These are phyloP conservation scores for Myotis myotis DNA, from an alignment of 2,797 vertebrate species.

Conservation along the genomic window DNA sequence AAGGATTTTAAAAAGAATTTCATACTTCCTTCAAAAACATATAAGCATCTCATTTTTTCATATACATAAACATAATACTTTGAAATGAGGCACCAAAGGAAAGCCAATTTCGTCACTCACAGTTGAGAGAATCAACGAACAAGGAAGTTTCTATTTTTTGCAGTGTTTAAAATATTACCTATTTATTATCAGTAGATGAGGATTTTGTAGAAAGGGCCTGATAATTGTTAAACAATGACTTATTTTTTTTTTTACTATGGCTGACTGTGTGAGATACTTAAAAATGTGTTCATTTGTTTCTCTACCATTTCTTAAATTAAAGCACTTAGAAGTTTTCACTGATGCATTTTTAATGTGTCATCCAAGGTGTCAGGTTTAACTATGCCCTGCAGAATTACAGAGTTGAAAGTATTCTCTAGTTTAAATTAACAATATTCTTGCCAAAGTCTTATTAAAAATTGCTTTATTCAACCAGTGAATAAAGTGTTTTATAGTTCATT, in stretches of 20 bases:
- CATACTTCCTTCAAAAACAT: slow-evolving; percentile 45
- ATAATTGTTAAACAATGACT: slow-evolving; percentile 29
- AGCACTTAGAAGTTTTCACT: slow-evolving; percentile 50
- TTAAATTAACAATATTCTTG: slow-evolving; percentile 67
- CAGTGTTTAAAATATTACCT: neutral
- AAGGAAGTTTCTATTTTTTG: neutral
- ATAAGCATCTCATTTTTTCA: neutral
- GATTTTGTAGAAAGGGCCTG: neutral
- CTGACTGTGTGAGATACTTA: slow-evolving; percentile 60
- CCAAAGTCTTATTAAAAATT: slow-evolving; percentile 52
- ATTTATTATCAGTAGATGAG: slow-evolving; percentile 20
- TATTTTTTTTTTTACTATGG: neutral
- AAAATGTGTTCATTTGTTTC: slow-evolving; percentile 61
- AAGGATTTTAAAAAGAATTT: neutral
- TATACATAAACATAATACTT: neutral
- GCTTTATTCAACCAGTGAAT: slow-evolving; percentile 58
- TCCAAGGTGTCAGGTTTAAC: slow-evolving; percentile 62
- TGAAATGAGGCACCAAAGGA: neutral
- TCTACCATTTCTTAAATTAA: slow-evolving; percentile 55
- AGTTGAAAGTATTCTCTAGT: slow-evolving; percentile 52
- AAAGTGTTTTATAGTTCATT: slow-evolving; percentile 60
- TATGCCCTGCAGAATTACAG: slow-evolving; percentile 40
- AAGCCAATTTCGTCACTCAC: neutral
- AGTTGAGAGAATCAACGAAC: neutral
- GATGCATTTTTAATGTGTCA: slow-evolving; percentile 56